Base-by-base conservation (phyloP, 2,113 vertebrate species). In the Vidua chalybeata region DNA sequence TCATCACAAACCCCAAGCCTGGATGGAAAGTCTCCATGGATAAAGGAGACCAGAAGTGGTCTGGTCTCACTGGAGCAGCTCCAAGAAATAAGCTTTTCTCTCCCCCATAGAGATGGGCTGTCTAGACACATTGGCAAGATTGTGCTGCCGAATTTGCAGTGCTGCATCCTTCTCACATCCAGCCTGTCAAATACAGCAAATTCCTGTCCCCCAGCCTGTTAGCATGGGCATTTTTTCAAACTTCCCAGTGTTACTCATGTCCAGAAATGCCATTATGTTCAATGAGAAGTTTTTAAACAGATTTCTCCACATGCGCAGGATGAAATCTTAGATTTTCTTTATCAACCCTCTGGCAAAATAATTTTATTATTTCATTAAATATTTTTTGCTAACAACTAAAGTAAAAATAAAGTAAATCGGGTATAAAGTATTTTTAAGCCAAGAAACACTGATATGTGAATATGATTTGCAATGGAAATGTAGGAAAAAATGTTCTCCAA, bases 81-180 rank as follows among this genome's bases (percentile, higher is more conserved):
- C 96, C 94, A 97, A 92, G 83, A 52, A 89, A 86, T 52, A 72
- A 93, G 83, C 64, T 81, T 49, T 75, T 33, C 85, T 95, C 83
- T 89, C 88, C 80, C 75, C 77, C 5, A 2, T 59, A 73, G 95
- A 93, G 90, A 90, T 90, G 96, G 76, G 73, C 92, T 91, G 93
- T 97, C 96, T 96, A 96, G 96, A 97, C 95, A 73, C 86, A 39
- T 79, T 96, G 94, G 96, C 96, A 96, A 84, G 67, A 90, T 83
- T 3, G 4, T 0, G 20, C 78, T 88, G 82, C 68, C 4, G 12
- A 62, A 39, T 41, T 80, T 87, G 85, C 87, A 67, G 84, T 3
- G 87, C 93, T 93, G 94, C 93, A 86, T 86, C 91, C 79, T 87
- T 91, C 87, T 88, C 67, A 72, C 71, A 79, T 23, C 89, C 76